Conservation (phyloP, 2,797 vertebrate genomes). For the Clarias platycephalus region DNA sequence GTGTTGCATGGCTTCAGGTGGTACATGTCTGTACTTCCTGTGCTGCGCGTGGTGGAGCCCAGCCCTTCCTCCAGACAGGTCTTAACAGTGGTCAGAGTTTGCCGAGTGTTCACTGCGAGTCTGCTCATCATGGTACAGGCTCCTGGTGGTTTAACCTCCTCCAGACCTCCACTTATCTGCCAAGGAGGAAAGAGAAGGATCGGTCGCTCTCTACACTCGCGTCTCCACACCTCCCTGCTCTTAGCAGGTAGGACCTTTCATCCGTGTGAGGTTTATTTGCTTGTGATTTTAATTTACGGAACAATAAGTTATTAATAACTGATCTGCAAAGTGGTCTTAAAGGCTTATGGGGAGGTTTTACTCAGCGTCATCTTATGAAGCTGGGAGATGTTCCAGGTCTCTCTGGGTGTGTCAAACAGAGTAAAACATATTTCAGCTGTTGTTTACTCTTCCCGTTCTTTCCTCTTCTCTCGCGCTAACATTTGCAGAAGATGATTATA, state of each 20-base stretch:
- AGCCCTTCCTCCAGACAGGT: conserved; percentile 13
- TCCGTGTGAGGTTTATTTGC: neutral
- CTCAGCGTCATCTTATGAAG: conserved; percentile 16
- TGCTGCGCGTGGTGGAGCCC: conserved; percentile 10
- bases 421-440: conserved; percentile 62
- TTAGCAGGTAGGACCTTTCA: conserved; percentile 25
- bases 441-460: conserved; percentile 28
- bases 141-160: neutral
- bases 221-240: conserved; percentile 17
- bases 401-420: conserved; percentile 62
- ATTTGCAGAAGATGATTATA: conserved; percentile 59
- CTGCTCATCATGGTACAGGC: conserved; percentile 28
- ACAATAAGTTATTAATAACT: neutral
- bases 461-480: conserved; percentile 40
- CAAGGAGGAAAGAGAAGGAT: neutral
- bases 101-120: neutral
- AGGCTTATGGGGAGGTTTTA: neutral
- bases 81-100: conserved; percentile 4
- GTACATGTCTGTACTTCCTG: conserved; percentile 36
- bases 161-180: neutral
- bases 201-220: neutral
- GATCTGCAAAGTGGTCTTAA: neutral
- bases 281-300: neutral
- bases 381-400: conserved; percentile 63
- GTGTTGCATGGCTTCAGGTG: conserved; percentile 3